Conservation (phyloP, 2,797 vertebrate genomes). For the Melopsittacus undulatus region DNA sequence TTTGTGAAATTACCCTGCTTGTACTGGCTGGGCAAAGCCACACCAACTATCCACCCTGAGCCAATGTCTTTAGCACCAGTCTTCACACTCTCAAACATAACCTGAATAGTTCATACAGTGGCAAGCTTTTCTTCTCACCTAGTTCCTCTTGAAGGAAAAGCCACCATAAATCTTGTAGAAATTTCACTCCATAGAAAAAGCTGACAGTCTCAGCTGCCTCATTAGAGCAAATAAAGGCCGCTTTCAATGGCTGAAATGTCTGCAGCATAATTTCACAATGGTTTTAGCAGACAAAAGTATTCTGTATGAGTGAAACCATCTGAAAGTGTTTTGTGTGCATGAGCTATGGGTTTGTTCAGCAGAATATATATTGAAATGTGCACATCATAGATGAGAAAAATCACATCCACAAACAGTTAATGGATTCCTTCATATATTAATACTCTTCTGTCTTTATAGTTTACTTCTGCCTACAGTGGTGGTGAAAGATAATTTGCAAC, state of each 20-base stretch:
- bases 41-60: not conserved
- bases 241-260: slow-evolving; percentile 42
- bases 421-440: not conserved
- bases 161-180: slow-evolving; percentile 1
- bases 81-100: not conserved
- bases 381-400: not conserved
- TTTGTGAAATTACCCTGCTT: not conserved
- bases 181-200: not conserved
- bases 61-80: not conserved
- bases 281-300: slow-evolving; percentile 33
- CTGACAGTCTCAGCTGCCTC: slow-evolving; percentile 35
- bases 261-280: slow-evolving; percentile 26
- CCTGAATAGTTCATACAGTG: not conserved
- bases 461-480: not conserved
- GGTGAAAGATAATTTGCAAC: not conserved
- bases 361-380: not conserved
- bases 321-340: not conserved
- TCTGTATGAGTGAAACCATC: not conserved
- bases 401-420: slow-evolving; percentile 3
- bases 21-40: not conserved
- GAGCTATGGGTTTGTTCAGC: not conserved
- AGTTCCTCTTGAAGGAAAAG: slow-evolving; percentile 2
- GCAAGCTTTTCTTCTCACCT: not conserved
- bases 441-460: not conserved
- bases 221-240: slow-evolving; percentile 45